These are phyloP conservation scores for Danio jaintianensis DNA, from an alignment of 2,797 vertebrate genomes.

Conservation along the genomic window DNA sequence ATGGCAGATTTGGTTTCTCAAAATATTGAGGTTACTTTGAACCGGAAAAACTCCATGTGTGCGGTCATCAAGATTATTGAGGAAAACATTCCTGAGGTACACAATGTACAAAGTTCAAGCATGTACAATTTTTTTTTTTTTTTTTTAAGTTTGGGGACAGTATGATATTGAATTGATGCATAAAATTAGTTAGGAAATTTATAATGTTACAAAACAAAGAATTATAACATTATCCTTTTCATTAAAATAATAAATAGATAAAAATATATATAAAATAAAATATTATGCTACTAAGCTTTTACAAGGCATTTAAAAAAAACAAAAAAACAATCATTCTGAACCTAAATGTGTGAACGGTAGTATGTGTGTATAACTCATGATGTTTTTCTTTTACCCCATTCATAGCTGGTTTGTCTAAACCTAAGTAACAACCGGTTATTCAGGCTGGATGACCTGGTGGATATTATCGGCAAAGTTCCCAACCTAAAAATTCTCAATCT, in stretches of 20 bases:
- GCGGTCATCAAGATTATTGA: conserved; percentile 87
- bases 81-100: conserved; percentile 93
- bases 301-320: too few species aligned
- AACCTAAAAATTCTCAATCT: conserved; percentile 89
- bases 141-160: too few species aligned
- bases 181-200: not conserved
- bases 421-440: conserved; percentile 88
- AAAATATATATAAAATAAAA: too few species aligned
- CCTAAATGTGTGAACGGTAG: too few species aligned
- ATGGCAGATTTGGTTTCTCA: conserved; percentile 84
- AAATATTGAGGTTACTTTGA: conserved; percentile 87
- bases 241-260: too few species aligned
- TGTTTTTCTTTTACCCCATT: conserved; percentile 4
- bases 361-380: too few species aligned
- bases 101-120: not conserved
- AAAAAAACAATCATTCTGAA: too few species aligned
- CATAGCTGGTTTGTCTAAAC: conserved; percentile 85
- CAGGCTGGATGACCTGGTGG: conserved; percentile 84
- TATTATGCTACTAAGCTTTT: too few species aligned
- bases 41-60: conserved; percentile 83
- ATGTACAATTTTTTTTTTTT: not conserved
- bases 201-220: too few species aligned
- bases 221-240: too few species aligned
- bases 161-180: not conserved
- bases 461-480: conserved; percentile 82